A percentile compares a stretch with the other conserved stretches of the same genome.
Evolutionary conservation across 2,888 invertebrate species (phyloP).

Genomic region (Quadriops clusia): DNA sequence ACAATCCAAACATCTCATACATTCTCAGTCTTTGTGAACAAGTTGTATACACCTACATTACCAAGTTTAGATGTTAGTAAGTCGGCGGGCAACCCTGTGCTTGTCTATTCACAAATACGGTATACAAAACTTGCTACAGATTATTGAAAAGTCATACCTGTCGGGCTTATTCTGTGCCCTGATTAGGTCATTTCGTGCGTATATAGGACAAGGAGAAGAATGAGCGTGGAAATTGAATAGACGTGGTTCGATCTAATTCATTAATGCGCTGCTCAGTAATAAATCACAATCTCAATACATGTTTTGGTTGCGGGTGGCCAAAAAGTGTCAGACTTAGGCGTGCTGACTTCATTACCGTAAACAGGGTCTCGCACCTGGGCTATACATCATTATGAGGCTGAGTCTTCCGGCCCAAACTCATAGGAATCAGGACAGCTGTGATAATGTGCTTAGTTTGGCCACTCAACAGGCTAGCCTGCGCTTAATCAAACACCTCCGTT

Average conservation of each 20-base stretch:
- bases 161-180: conserved; percentile 9
- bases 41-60: conserved; percentile 16
- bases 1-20: conserved; percentile 19
- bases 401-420: conserved; percentile 17
- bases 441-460: conserved; percentile 22
- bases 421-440: conserved; percentile 22
- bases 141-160: conserved; percentile 14
- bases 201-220: conserved; percentile 14
- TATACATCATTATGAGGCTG: conserved; percentile 23
- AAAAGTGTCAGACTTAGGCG: conserved; percentile 26
- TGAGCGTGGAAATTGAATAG: conserved; percentile 23
- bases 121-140: conserved; percentile 11
- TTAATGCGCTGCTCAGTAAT: conserved; percentile 25
- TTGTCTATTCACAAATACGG: conserved; percentile 11
- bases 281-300: conserved; percentile 29
- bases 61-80: conserved; percentile 13
- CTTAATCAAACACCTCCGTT: conserved; percentile 22
- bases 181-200: conserved; percentile 17
- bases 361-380: conserved; percentile 27
- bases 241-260: conserved; percentile 21
- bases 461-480: conserved; percentile 18
- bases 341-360: conserved; percentile 32
- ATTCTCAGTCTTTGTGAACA: conserved; percentile 16
- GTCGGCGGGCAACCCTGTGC: not conserved
- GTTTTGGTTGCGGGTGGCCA: conserved; percentile 32